Base-by-base conservation (phyloP, 2,113 vertebrate genomes). In the Psittacula cyanocephala region DNA sequence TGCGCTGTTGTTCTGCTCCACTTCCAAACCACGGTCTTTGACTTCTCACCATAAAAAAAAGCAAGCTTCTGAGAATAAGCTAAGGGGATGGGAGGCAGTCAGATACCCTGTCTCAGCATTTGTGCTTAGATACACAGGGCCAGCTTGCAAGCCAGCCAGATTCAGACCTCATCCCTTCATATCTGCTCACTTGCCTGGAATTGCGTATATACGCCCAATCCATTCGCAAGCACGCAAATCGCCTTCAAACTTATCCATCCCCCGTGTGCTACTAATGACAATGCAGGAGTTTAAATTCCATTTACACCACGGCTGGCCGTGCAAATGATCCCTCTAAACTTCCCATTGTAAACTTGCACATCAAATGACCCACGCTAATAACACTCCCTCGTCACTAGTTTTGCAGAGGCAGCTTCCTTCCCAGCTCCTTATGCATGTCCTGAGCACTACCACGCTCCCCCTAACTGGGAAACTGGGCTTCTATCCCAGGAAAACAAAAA, bases 111-210 rank as follows among this genome's bases (percentile, higher is more conserved):
- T 44, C 91, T 95, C 84, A 86, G 46, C 10, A n/a, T 80, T 87
- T 91, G 43, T 62, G 72, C 80, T 88, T 80, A 71, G 81, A 87
- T n/a, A 78, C 7, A 72, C 16, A 15, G 41, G 53, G 74, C 63
- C 78, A 93, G 52, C 82, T 91, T 93, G 86, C 88, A 95, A 94
- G 47, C 39, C 65, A 94, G 86, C 39, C 90, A 93, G 83, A 95
- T 94, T 96, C 92, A 96, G 80, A 90, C 85, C 62, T 94, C 80
- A 81, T 74, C 62, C 80, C 72, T 95, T 92, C 88, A 67, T 28
- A 78, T 93, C 91, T 93, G 65, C 89, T 70, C 84, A 89, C 87
- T 97, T 95, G 60, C 79, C 86, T 91, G 78, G 57, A 71, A 84
- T 15, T 81, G 50, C 5, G 1, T 77, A 33, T 47, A 77, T 28